These are phyloP conservation scores for Agriotes lineatus DNA, from an alignment of 2,888 invertebrate species.

Conservation along the genomic window DNA sequence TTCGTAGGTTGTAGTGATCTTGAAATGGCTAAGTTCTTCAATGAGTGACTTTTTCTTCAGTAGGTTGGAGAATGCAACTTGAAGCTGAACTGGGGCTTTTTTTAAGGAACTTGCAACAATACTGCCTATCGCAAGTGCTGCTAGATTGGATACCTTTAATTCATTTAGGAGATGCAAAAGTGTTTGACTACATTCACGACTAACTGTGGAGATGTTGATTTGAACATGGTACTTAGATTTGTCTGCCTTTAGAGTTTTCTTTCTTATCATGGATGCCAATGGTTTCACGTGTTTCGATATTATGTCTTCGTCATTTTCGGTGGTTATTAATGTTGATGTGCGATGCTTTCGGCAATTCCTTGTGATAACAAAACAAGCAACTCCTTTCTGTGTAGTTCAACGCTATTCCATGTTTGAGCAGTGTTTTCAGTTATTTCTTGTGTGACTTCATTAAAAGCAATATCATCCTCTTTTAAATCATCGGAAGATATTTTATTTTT, in stretches of 20 bases:
- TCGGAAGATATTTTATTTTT: no score
- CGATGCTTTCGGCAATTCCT: constrained; percentile 4
- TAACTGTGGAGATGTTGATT: not conserved
- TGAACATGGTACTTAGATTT: not conserved
- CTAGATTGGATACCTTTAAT: not conserved
- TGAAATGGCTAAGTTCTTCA: no score
- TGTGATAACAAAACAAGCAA: constrained; percentile 4
- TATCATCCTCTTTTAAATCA: no score
- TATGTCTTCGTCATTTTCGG: constrained; percentile 9
- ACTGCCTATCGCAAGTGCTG: not conserved
- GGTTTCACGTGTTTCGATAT: constrained; percentile 1
- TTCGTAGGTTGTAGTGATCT: no score
- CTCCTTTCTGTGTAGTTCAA: not conserved
- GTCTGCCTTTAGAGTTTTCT: not conserved
- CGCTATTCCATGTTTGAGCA: constrained; percentile 4
- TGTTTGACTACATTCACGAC: not conserved
- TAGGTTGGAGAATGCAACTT: no score
- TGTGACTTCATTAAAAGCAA: no score
- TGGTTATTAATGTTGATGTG: not conserved
- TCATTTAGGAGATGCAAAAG: not conserved
- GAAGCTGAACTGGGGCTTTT: not conserved
- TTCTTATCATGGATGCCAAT: not conserved
- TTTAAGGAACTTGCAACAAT: not conserved
- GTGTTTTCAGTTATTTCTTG: no score
- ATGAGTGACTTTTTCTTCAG: no score